Conservation (phyloP, 2,888 invertebrate species). For the Homarus gammarus region DNA sequence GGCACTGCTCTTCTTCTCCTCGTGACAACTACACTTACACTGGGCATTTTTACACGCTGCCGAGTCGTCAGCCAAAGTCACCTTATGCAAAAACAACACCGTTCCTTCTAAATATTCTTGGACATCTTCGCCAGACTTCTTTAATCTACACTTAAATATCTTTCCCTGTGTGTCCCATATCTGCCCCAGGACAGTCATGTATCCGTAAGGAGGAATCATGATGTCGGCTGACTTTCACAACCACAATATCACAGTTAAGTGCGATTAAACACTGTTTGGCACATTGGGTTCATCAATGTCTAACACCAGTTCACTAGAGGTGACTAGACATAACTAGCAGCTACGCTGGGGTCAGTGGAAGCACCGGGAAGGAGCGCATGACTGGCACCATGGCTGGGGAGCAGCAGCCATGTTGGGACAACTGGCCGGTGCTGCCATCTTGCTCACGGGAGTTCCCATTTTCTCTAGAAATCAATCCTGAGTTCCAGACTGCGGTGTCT, state of each 20-base stretch:
- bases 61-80: constrained; percentile 36
- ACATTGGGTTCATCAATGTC: neutral
- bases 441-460: constrained; percentile 39
- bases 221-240: constrained; percentile 32
- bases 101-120: constrained; percentile 48
- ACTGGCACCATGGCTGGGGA: constrained; percentile 50
- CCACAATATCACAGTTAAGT: constrained; percentile 46
- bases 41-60: constrained; percentile 37
- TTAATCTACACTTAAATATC: constrained; percentile 59
- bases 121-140: constrained; percentile 23
- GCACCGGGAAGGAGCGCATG: constrained; percentile 37
- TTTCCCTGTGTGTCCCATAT: constrained; percentile 59
- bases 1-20: constrained; percentile 10
- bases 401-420: constrained; percentile 29
- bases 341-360: constrained; percentile 13
- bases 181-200: constrained; percentile 56
- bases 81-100: constrained; percentile 62
- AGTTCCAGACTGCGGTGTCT: constrained; percentile 33
- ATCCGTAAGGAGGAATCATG: constrained; percentile 60
- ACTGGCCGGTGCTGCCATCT: constrained; percentile 44
- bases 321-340: neutral
- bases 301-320: neutral
- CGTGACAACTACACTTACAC: constrained; percentile 59
- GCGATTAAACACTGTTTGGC: neutral
- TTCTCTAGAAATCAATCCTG: constrained; percentile 65